These are phyloP conservation scores for Geococcyx californianus DNA, from an alignment of 2,113 vertebrate genomes.

Conservation along the genomic window DNA sequence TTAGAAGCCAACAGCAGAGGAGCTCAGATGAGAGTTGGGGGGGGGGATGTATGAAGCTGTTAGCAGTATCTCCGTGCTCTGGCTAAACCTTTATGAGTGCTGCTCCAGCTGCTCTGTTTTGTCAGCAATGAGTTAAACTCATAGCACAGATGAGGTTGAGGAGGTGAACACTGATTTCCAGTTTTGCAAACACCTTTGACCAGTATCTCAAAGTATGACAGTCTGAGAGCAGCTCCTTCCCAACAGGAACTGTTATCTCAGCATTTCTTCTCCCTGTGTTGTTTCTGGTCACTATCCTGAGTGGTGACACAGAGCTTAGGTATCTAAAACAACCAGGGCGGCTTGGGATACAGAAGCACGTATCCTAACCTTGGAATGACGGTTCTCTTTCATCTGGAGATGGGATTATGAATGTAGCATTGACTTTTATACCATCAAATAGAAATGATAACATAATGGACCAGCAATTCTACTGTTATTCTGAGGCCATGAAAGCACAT, in stretches of 20 bases:
- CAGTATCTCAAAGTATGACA: not conserved
- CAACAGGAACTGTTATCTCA: not conserved
- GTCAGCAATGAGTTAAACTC: not conserved
- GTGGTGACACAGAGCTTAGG: not conserved
- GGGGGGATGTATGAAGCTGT: not conserved
- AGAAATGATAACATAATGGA: constrained; percentile 6
- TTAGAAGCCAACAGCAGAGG: not conserved
- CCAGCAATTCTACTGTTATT: not conserved
- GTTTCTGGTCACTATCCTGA: not conserved
- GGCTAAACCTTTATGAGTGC: not conserved
- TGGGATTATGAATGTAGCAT: constrained; percentile 6
- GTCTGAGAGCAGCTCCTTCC: constrained; percentile 4
- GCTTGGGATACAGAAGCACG: not conserved
- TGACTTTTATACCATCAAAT: constrained; percentile 7
- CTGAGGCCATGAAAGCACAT: not conserved
- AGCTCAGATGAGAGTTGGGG: not conserved
- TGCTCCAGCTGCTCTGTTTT: not conserved
- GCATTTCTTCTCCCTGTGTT: not conserved
- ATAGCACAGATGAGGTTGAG: not conserved
- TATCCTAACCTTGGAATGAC: constrained; percentile 9
- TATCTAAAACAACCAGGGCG: not conserved
- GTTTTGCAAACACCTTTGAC: constrained; percentile 28
- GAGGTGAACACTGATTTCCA: constrained; percentile 8
- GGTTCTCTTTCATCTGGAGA: not conserved
- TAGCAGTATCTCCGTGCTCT: not conserved